Conservation (phyloP, 2,113 vertebrate species). For the Terrapene triunguis region DNA sequence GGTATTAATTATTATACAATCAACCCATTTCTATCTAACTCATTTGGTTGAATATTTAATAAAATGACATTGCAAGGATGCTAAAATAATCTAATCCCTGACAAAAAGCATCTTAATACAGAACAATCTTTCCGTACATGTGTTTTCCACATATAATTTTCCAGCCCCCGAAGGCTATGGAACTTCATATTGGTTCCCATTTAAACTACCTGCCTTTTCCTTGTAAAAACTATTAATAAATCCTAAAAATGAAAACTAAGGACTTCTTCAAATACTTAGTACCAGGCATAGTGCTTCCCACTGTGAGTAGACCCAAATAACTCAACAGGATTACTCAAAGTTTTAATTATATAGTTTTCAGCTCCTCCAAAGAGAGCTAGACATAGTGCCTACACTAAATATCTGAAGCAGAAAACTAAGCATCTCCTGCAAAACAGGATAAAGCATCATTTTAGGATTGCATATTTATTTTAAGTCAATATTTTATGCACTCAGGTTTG, state of each 20-base stretch:
- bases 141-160: too few species aligned
- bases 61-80: background rate
- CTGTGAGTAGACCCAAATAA: too few species aligned
- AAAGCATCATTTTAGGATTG: background rate
- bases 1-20: background rate
- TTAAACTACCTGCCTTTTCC: background rate
- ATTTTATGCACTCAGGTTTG: background rate
- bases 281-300: too few species aligned
- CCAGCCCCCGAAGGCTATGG: background rate
- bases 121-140: background rate
- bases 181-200: background rate
- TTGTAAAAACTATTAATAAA: background rate
- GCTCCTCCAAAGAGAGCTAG: too few species aligned
- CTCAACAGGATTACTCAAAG: too few species aligned
- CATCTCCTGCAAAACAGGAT: background rate
- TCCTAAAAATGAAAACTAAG: too few species aligned
- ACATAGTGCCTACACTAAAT: background rate
- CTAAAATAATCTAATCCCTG: background rate
- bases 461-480: background rate
- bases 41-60: too few species aligned
- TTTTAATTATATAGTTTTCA: too few species aligned
- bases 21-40: background rate
- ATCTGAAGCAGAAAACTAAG: background rate
- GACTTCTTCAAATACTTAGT: too few species aligned
- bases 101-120: background rate